Percentiles rank a stretch among this genome's conserved stretches.
These are phyloP conservation scores for Salmo trutta DNA, from an alignment of 2,797 vertebrate genomes.

Conservation along the genomic window DNA sequence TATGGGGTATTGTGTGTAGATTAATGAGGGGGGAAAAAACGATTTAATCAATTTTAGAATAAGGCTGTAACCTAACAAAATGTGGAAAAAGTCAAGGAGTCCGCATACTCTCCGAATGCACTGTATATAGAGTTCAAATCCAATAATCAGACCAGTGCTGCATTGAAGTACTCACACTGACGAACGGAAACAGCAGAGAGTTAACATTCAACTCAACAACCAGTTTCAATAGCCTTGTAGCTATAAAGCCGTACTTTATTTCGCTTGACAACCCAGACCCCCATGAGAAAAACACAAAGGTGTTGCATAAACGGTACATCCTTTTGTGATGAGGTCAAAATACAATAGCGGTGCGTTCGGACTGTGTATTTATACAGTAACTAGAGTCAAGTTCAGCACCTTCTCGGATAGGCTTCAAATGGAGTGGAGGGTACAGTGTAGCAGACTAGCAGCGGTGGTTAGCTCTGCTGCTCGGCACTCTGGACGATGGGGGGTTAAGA, in stretches of 20 bases:
- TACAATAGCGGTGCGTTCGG: neutral
- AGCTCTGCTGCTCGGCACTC: constrained; percentile 9
- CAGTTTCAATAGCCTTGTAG: neutral
- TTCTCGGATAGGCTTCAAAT: neutral
- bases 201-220: neutral
- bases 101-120: too few species aligned
- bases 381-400: neutral
- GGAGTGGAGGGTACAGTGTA: neutral
- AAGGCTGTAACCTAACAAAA: too few species aligned
- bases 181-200: neutral
- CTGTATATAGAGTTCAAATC: too few species aligned
- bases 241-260: neutral
- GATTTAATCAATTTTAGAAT: too few species aligned
- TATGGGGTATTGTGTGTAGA: too few species aligned
- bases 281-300: neutral
- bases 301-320: neutral
- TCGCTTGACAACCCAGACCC: neutral
- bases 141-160: neutral
- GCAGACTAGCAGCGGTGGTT: constrained; percentile 3
- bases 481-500: constrained; percentile 31
- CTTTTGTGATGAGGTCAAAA: neutral
- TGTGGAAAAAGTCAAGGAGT: too few species aligned
- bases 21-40: too few species aligned
- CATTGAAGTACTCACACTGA: neutral
- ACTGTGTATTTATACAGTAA: neutral